phyloP scores from a whole-genome alignment of 1,140 invertebrate species.

The Trichogramma pretiosum region DNA sequence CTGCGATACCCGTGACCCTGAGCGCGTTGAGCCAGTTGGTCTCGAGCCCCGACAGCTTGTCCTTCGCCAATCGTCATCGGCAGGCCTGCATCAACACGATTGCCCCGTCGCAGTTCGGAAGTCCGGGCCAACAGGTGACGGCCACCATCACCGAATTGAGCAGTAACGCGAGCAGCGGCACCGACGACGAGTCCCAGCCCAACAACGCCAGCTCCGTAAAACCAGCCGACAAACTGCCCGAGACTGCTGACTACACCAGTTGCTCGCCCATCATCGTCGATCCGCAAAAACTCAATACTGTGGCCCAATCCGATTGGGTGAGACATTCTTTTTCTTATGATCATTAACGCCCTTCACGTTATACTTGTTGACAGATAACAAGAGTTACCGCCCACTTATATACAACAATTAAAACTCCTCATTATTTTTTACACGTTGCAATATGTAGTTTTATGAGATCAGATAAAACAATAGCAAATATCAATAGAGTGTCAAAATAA shows the following conservation, averaged over 20 bases:
- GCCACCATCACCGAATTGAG: slow-evolving; percentile 23
- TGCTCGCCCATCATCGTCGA: slow-evolving; percentile 36
- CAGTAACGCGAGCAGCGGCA: slow-evolving; percentile 33
- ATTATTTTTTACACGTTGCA: too few species aligned
- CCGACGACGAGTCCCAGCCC: slow-evolving; percentile 19
- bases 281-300: slow-evolving; percentile 31
- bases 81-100: not conserved
- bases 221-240: slow-evolving; percentile 32
- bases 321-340: too few species aligned
- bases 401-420: too few species aligned
- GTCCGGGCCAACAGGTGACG: slow-evolving; percentile 13
- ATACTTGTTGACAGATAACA: too few species aligned
- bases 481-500: too few species aligned
- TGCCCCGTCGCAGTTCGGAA: slow-evolving; percentile 6
- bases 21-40: slow-evolving; percentile 37
- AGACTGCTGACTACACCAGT: slow-evolving; percentile 32
- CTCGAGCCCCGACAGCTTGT: slow-evolving; percentile 33
- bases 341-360: too few species aligned
- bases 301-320: slow-evolving; percentile 10
- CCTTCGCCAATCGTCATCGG: slow-evolving; percentile 14
- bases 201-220: slow-evolving; percentile 20
- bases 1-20: slow-evolving; percentile 47
- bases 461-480: too few species aligned
- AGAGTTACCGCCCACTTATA: too few species aligned
- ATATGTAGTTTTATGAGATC: too few species aligned